Evolutionary conservation across 2,888 invertebrate species (phyloP).

Genomic region (Mimas tiliae): DNA sequence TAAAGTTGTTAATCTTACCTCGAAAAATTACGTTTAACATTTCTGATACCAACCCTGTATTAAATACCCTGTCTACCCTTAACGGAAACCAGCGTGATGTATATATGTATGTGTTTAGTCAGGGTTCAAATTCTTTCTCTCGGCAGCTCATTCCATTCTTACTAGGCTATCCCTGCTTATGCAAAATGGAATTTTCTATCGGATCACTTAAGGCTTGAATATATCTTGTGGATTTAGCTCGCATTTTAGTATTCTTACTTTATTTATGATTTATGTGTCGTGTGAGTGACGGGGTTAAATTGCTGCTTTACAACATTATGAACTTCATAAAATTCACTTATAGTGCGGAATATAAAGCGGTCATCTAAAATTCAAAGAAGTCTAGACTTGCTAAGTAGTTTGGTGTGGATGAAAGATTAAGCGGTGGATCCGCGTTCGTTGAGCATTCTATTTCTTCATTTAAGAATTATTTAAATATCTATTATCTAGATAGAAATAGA

Average conservation of each 20-base stretch:
- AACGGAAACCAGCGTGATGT: no score
- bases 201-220: constrained; percentile 5
- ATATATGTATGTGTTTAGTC: neutral
- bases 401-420: neutral
- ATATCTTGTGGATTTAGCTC: neutral
- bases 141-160: neutral
- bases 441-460: neutral
- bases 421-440: neutral
- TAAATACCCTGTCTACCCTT: no score
- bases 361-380: neutral
- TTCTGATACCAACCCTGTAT: no score
- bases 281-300: constrained; percentile 4
- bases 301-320: constrained; percentile 16
- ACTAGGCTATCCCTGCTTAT: neutral
- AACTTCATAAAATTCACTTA: constrained; percentile 6
- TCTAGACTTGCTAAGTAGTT: neutral
- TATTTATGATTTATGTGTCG: constrained; percentile 4
- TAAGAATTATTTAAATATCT: neutral
- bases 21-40: neutral
- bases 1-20: neutral
- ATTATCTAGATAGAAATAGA: no score
- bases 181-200: constrained; percentile 8
- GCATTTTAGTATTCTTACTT: constrained; percentile 18
- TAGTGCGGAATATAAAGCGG: constrained; percentile 27
- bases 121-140: neutral